Evolutionary conservation across 2,888 invertebrate species (phyloP), one percentile per base, ranked within the genome.

Genomic region (Diplazon laetatorius): DNA sequence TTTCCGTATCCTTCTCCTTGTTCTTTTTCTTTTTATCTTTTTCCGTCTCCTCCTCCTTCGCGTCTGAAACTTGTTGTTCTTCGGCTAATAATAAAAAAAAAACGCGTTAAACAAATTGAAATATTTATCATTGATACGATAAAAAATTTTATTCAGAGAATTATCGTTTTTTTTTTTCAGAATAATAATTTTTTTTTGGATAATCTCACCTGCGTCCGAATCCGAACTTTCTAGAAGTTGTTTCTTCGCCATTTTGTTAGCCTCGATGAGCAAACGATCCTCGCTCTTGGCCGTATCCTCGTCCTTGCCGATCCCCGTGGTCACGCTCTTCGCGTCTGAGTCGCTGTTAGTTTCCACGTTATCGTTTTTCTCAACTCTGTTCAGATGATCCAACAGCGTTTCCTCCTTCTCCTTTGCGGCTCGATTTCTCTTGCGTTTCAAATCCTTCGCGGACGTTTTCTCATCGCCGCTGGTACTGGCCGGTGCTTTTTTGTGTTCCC

Each of bases 321-420:
- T 39, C 0, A 63, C 42, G 14, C 12, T 55, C 16, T 69, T 71
- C 20, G 14, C 18, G n/a, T 62, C 74, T 1, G 80, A 79, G 14
- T 71, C 65, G 37, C 46, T 55, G 44, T 22, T 70, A 8, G 5
- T 5, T 9, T 75, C 63, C 12, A 63, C 22, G 12, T 66, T 48
- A 30, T 83, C 78, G 5, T 74, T 80, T 25, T 87, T 84, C 9
- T 85, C 73, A 1, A 84, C 72, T 55, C 80, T 86, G 20, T 85
- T 63, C 18, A 89, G 80, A 59, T 89, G 85, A 82, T 89, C 85
- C 76, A 87, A 42, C 9, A 87, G 77, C 22, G 84, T 85, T 6
- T 88, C 88, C 39, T 84, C 82, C 2, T 76, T 74, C 18, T 84
- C 85, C 50, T 86, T 82, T 1, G 78, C 37, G 22, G 81, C 78